Evolutionary conservation across 2,113 vertebrate species (phyloP), one percentile per base, ranked within the genome.

Genomic region (Poeciliopsis prolifica): DNA sequence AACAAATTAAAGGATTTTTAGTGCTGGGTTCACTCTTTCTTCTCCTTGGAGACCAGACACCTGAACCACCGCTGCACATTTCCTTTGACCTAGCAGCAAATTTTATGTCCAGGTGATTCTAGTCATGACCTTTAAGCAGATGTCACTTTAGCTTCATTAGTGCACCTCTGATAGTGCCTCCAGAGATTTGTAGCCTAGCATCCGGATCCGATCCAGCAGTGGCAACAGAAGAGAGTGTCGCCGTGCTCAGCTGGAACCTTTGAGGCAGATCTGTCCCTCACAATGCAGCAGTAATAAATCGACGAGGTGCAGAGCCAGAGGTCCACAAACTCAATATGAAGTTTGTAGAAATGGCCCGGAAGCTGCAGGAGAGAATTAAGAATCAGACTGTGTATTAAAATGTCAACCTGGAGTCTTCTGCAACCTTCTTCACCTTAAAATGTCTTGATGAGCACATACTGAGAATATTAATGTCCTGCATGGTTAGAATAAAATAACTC

Each of bases 201-300:
- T 61, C 40, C 74, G 61, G 70, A 72, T 33, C 12, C 8, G 42
- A 73, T 17, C 44, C 60, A 65, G 26, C 28, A 48, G 42, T 54
- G 73, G 80, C 3, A 15, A 15, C 22, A 58, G 37, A 40, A 71
- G 69, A 66, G 70, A 87, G 87, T 82, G 74, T 70, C 71, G 80
- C 19, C 63, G 58, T n/a, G 69, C 35, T 74, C 33, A 61, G 76
- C 83, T 73, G 67, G 70, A 88, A 84, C 87, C 69, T 86, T 85
- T 87, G 91, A 87, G 84, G 87, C 87, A 88, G 88, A 91, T 84
- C 72, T 88, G 84, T 89, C 86, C 84, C 86, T 88, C 81, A 90
- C 89, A 85, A 86, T 78, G 73, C 82, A 74, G 90, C 91, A 89
- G 88, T 87, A 90, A 91, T 85, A 80, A 89, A 94, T 94, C 66